Evolutionary conservation across 2,113 vertebrate genomes (phyloP).

Genomic region (Chroicocephalus ridibundus): DNA sequence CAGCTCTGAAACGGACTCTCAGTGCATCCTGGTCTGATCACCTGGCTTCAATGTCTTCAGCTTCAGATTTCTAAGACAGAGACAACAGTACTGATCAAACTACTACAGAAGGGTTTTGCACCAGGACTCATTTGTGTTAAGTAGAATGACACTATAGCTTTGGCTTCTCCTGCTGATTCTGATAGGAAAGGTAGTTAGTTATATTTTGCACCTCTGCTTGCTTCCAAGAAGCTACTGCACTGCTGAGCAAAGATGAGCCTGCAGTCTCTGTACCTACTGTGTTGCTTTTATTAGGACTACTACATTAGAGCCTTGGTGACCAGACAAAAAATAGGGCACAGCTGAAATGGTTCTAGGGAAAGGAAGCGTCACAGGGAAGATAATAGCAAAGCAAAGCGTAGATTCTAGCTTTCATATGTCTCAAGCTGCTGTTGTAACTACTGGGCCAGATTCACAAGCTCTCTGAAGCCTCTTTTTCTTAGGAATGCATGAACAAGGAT

Average conservation of each 20-base stretch:
- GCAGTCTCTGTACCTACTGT: constrained; percentile 25
- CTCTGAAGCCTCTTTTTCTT: background rate
- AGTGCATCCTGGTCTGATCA: background rate
- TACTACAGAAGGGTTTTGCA: background rate
- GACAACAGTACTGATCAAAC: background rate
- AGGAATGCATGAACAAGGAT: background rate
- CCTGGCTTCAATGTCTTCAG: background rate
- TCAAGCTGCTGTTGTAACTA: background rate
- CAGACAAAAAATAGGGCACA: constrained; percentile 28
- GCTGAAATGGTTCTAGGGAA: constrained; percentile 20
- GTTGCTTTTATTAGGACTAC: constrained; percentile 57
- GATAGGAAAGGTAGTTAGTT: constrained; percentile 40
- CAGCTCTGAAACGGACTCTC: background rate
- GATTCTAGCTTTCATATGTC: background rate
- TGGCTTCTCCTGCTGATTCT: constrained; percentile 43
- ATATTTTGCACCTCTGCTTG: constrained; percentile 48
- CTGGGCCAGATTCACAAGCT: background rate
- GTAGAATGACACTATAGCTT: background rate
- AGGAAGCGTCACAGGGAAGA: background rate
- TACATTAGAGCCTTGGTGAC: constrained; percentile 31
- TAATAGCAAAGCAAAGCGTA: background rate
- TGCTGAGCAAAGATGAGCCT: constrained; percentile 47
- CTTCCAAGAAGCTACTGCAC: constrained; percentile 42
- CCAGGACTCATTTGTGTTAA: background rate
- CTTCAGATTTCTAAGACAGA: background rate